phyloP scores from a whole-genome alignment of 1,140 invertebrate species.

The Anadara kagoshimensis region DNA sequence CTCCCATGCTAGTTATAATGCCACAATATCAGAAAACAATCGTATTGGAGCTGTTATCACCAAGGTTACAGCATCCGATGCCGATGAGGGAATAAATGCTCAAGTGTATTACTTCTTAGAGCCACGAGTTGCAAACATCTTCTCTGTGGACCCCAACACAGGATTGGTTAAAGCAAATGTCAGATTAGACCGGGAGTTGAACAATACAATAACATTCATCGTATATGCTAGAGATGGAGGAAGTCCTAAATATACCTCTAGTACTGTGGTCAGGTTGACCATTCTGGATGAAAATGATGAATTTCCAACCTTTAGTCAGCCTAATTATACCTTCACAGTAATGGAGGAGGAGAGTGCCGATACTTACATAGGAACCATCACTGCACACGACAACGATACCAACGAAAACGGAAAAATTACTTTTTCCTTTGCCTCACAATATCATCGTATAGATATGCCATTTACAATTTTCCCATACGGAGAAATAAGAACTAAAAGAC shows the following conservation, averaged over 20 bases:
- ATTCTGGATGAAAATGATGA: conserved; percentile 92
- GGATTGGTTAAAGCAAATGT: conserved; percentile 48
- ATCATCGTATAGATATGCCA: conserved; percentile 72
- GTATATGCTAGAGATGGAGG: conserved; percentile 45
- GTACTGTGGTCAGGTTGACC: conserved; percentile 48
- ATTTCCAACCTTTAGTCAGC: conserved; percentile 89
- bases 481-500: conserved; percentile 20
- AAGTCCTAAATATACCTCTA: conserved; percentile 83
- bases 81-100: conserved; percentile 56
- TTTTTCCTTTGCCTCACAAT: conserved; percentile 73
- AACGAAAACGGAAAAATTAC: conserved; percentile 47
- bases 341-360: conserved; percentile 94
- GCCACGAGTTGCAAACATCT: conserved; percentile 19
- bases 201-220: conserved; percentile 28
- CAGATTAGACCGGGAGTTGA: conserved; percentile 53
- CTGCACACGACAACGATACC: conserved; percentile 44
- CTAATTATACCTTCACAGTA: conserved; percentile 91
- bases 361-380: conserved; percentile 44
- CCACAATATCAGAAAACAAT: conserved; percentile 56
- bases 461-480: conserved; percentile 35
- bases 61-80: conserved; percentile 61
- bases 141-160: conserved; percentile 49
- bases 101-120: conserved; percentile 45
- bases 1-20: conserved; percentile 35
- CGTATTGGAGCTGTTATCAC: conserved; percentile 44